Evolutionary conservation across 2,113 vertebrate species (phyloP), one percentile per base, ranked within the genome.

Genomic region (Misgurnus mizolepis): DNA sequence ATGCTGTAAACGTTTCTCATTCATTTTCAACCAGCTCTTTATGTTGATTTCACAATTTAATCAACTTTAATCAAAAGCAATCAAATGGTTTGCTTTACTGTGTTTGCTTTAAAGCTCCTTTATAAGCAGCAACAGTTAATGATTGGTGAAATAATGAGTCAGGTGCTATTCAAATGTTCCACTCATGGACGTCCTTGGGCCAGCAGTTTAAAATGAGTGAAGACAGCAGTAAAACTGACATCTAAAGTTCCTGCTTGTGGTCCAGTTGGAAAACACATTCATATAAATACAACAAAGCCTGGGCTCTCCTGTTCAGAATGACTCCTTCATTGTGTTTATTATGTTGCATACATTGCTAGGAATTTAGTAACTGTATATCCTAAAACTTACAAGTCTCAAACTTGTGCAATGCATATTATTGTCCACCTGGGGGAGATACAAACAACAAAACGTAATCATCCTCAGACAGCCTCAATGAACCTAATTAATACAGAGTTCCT

Each of bases 1-100:
- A 86, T 78, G 84, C 83, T 87, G 80, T 83, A 87, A 89, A 89
- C 85, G 22, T 62, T 45, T 80, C 61, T 40, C 65, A 43, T 40
- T 61, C 79, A 56, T 56, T 7, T 83, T 68, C 40, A 73, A 22
- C 49, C 18, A 72, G 40, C 50, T 61, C 66, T 55, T 22, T 65
- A 43, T 6, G 34, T 68, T 74, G 8, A 67, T 80, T 79, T 84
- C 22, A 81, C 67, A 82, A 78, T 47, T 62, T n/a, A 68, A 22
- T 67, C 76, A 53, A 74, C 43, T 4, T 27, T 53, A 12, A 74
- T 67, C 49, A 41, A 47, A 76, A 18, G 15, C 34, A 41, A 53
- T 55, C 22, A 22, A 66, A 49, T 53, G 12, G 7, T 64, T 39
- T 64, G 5, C 18, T 75, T 75, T 9, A 18, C 27, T 77, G 6